Evolutionary conservation across 2,113 vertebrate species (phyloP), one percentile per base, ranked within the genome.

Genomic region (Seriola quinqueradiata): DNA sequence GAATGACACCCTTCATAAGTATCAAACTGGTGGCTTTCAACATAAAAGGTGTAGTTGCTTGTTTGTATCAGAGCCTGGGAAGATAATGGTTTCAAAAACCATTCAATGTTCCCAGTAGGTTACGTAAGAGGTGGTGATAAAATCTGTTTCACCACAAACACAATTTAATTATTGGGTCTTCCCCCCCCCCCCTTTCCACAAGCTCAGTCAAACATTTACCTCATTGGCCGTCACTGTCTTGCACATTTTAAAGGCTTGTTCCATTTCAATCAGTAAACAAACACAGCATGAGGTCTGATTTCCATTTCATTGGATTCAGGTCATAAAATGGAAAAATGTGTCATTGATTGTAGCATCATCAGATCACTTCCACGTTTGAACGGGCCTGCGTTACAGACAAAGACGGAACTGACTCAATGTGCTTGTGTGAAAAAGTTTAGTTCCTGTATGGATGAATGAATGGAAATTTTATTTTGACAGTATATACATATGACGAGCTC

Each of bases 141-240:
- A 77, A 83, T 82, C 64, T 54, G 59, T 83, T 83, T 21, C 4
- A 78, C 61, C 77, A 34, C 70, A 69, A 79, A 75, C 46, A 40
- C 28, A 83, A 85, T 80, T 61, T 25, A 71, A 82, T 82, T 69
- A 81, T 61, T 61, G n/a, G 16, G 17, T 48, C 3, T 59, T 57
- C 52, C 9, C 13, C 6, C 16, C 38, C 38, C 4, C n/a, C 16
- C 3, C 40, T 54, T 63, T 65, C 32, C 17, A 19, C 42, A 28
- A 59, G 40, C 66, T 58, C 25, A 34, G 61, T 66, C 25, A 34
- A 57, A 63, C 9, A 21, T 67, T 74, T 60, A 54, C 19, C 8
- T 1, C 23, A 16, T 19, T 12, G 44, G 8, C 40, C 11, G 38
- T 65, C 13, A n/a, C 65, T 68, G 46, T 52, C 50, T 65, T 63